Conservation (phyloP, 2,888 invertebrate genomes). For the Cynaeus angustus region DNA sequence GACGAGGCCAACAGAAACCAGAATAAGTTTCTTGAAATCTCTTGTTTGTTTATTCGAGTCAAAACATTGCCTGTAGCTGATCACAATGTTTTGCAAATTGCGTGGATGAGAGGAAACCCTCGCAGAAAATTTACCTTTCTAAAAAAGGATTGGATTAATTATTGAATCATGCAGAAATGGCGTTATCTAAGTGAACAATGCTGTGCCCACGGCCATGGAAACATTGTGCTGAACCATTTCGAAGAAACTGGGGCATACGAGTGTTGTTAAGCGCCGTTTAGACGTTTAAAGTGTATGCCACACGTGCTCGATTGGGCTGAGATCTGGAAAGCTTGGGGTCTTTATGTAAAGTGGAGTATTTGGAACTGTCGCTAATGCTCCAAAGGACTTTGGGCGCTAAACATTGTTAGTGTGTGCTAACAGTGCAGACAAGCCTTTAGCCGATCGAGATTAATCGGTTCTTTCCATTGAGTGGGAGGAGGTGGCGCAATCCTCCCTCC, state of each 20-base stretch:
- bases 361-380: too few species aligned
- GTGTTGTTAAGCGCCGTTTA: not conserved
- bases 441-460: conserved; percentile 29
- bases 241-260: conserved; percentile 29
- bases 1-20: conserved; percentile 14
- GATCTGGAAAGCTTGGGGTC: too few species aligned
- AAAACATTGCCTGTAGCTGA: conserved; percentile 20
- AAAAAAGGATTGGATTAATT: conserved; percentile 32
- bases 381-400: too few species aligned
- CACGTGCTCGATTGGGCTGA: too few species aligned
- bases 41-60: conserved; percentile 31
- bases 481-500: conserved; percentile 17
- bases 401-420: too few species aligned
- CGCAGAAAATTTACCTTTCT: conserved; percentile 27
- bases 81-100: conserved; percentile 15
- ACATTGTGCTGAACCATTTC: conserved; percentile 17
- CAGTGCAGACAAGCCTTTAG: not conserved
- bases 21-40: conserved; percentile 31
- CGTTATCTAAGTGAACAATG: conserved; percentile 18
- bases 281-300: too few species aligned
- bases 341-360: too few species aligned
- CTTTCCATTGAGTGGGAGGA: conserved; percentile 14
- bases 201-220: conserved; percentile 32
- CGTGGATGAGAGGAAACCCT: conserved; percentile 17
- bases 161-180: conserved; percentile 17